Evolutionary conservation across 2,888 invertebrate genomes (phyloP), one percentile per base, ranked within the genome.

Genomic region (Hirtodrosophila trivittata): DNA sequence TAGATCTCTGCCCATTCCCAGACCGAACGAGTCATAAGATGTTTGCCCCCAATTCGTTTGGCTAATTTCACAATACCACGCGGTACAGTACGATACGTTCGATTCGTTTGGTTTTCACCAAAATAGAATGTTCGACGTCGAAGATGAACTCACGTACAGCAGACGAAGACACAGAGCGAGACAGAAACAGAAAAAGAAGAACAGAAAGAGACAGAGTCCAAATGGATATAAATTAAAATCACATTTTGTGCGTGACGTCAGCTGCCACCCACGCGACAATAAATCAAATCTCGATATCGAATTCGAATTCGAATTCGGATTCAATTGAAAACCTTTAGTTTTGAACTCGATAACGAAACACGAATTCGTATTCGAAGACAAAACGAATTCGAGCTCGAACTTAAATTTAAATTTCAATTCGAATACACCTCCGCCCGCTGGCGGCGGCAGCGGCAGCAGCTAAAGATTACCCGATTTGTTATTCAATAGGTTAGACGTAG

Each of bases 31-130:
- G 45, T 43, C 14, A 30, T 37, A 52, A 51, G 50, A 35, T 68
- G 26, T 26, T 41, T 58, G 54, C 45, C 49, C 39, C 57, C 42
- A 47, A 41, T 55, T 51, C 32, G 18, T 37, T 39, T 56, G 49
- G 39, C 52, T 35, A 58, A 71, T 71, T 71, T 71, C 71, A 71
- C 55, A 68, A 71, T 41, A 68, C 56, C 67, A 71, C 68, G 71
- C 54, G 67, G 62, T 55, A 7, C 12, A 37, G n/a, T 12, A 37
- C 8, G 12, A 13, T 10, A 37, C 8, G 12, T 10, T n/a, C 9
- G 5, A 32, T n/a, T 3, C 9, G 10, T n/a, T 21, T 21, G 18
- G 18, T 21, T 33, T n/a, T 21, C 28, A 56, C 50, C 45, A 45
- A 71, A 70, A 67, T 70, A 71, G 71, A 71, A 71, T 43, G 62